Evolutionary conservation across 2,113 vertebrate species (phyloP).

Genomic region (Sminthopsis crassicaudata): DNA sequence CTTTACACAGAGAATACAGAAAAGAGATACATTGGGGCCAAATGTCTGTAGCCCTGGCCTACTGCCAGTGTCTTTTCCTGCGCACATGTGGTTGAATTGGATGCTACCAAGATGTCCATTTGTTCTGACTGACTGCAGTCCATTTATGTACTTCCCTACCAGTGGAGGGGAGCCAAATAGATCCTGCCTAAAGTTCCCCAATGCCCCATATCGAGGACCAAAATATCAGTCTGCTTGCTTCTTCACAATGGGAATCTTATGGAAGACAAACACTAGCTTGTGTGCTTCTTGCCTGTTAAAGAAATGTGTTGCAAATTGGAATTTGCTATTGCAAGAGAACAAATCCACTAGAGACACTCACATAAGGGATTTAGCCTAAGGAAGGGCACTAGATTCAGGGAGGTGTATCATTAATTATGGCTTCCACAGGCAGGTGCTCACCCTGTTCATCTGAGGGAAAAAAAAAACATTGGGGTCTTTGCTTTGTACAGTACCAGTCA

Average conservation of each 20-base stretch:
- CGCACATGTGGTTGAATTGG: not conserved
- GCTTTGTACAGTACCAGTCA: not conserved
- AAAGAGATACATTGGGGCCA: not conserved
- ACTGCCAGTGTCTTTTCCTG: not conserved
- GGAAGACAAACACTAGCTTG: not conserved
- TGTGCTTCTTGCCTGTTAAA: slow-evolving; percentile 30
- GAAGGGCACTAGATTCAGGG: not conserved
- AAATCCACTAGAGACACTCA: slow-evolving; percentile 18
- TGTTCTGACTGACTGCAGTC: not conserved
- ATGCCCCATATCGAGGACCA: not conserved
- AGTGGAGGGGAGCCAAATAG: not conserved
- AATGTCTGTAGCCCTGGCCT: slow-evolving; percentile 2
- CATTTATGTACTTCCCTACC: not conserved
- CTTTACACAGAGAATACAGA: not conserved
- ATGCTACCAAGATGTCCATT: not conserved
- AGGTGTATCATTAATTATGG: not conserved
- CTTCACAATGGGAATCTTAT: not conserved
- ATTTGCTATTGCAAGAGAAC: slow-evolving; percentile 19
- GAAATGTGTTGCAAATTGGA: slow-evolving; percentile 13
- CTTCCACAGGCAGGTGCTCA: slow-evolving; percentile 10
- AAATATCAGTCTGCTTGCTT: not conserved
- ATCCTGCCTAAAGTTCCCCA: not conserved
- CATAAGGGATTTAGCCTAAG: not conserved
- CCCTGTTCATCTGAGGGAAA: not conserved
- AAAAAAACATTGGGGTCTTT: not conserved